These are phyloP conservation scores for Oncorhynchus mykiss DNA, from an alignment of 2,113 vertebrate genomes.

Conservation along the genomic window DNA sequence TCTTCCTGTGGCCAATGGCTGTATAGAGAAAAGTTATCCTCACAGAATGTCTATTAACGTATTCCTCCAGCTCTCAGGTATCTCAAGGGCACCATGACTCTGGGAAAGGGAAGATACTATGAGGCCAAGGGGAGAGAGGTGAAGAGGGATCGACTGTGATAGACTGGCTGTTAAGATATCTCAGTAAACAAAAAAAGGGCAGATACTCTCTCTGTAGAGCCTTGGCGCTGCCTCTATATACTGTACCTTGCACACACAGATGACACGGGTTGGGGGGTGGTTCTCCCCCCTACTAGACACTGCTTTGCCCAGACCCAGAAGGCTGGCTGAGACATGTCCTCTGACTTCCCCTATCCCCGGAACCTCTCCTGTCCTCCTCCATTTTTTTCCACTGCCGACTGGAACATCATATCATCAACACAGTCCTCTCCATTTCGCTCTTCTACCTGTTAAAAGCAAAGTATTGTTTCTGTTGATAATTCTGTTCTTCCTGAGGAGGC, in stretches of 20 bases:
- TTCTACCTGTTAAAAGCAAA: conserved; percentile 47
- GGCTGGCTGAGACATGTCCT: conserved; percentile 53
- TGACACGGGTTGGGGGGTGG: conserved; percentile 28
- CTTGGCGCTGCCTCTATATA: conserved; percentile 58
- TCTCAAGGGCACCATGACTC: conserved; percentile 63
- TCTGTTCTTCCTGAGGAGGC: conserved; percentile 42
- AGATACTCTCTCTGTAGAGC: conserved; percentile 74
- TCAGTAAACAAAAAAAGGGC: conserved; percentile 65
- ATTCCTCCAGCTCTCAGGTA: not conserved
- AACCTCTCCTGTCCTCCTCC: conserved; percentile 42
- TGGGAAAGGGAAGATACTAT: conserved; percentile 31
- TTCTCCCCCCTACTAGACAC: conserved; percentile 23
- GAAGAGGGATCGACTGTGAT: conserved; percentile 42
- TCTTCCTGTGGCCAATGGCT: conserved; percentile 29
- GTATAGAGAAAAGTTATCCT: not conserved
- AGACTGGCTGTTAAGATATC: conserved; percentile 55
- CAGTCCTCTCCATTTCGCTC: conserved; percentile 43
- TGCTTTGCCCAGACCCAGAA: conserved; percentile 33
- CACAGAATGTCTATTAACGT: conserved; percentile 49
- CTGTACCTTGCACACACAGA: conserved; percentile 48
- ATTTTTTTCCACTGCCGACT: conserved; percentile 17
- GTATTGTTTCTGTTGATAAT: conserved; percentile 61
- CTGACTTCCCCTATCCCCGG: conserved; percentile 52
- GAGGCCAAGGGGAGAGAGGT: conserved; percentile 39
- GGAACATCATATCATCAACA: conserved; percentile 41